A percentile compares a stretch with the other conserved stretches of the same genome.
Evolutionary conservation across 2,888 invertebrate species (phyloP).

Genomic region (Eupithecia vulgata): DNA sequence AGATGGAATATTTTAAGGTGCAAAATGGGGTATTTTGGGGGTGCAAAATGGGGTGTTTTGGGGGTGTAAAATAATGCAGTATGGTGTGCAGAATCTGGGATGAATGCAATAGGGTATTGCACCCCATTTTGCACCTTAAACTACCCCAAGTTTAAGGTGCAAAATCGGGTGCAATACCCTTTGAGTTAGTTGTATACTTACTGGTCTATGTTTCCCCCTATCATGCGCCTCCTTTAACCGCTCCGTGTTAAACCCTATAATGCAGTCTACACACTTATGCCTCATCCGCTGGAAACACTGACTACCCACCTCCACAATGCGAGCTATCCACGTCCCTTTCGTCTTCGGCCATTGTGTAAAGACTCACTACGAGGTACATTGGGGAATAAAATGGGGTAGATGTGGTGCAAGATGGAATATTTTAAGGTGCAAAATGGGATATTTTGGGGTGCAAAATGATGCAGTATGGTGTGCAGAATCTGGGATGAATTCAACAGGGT

Average conservation of each 20-base stretch:
- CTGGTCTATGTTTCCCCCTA: constrained; percentile 64
- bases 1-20: too few species aligned
- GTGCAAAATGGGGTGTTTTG: too few species aligned
- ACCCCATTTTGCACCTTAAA: too few species aligned
- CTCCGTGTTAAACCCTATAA: constrained; percentile 64
- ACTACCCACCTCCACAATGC: constrained; percentile 56
- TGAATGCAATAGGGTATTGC: too few species aligned
- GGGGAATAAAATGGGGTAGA: background rate
- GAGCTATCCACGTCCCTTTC: too few species aligned
- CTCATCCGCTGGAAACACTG: constrained; percentile 59
- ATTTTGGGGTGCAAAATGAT: background rate
- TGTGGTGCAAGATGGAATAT: background rate
- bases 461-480: background rate
- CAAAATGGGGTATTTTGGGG: background rate
- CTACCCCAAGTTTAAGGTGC: too few species aligned
- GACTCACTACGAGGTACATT: background rate
- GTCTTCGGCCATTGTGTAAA: background rate
- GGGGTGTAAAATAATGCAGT: too few species aligned
- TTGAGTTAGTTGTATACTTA: constrained; percentile 48
- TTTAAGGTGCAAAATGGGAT: background rate
- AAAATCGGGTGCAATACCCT: background rate
- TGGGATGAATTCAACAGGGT: background rate
- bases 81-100: background rate
- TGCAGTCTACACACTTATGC: constrained; percentile 62
- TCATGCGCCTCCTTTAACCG: constrained; percentile 62